These are phyloP conservation scores for Oncorhynchus nerka DNA, from an alignment of 2,113 vertebrate genomes.

Conservation along the genomic window DNA sequence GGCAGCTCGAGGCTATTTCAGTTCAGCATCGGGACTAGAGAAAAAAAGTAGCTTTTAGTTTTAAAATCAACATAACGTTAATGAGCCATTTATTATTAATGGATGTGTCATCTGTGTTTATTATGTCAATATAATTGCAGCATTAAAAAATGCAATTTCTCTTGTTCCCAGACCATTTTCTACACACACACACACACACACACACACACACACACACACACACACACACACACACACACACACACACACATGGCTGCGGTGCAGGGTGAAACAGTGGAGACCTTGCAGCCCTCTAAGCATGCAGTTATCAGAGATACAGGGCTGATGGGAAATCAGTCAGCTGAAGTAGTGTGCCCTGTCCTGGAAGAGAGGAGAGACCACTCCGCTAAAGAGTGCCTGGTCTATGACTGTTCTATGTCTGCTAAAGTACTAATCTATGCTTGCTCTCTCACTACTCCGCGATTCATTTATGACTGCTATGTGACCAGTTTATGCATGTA, in stretches of 20 bases:
- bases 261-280: constrained; percentile 62
- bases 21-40: constrained; percentile 41
- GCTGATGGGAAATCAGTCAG: constrained; percentile 75
- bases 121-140: constrained; percentile 54
- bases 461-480: neutral
- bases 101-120: constrained; percentile 36
- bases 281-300: constrained; percentile 62
- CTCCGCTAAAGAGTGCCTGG: constrained; percentile 10
- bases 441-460: neutral
- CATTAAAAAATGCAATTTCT: neutral
- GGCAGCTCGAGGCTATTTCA: constrained; percentile 21
- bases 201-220: no score
- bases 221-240: neutral
- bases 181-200: neutral
- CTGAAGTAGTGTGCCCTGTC: constrained; percentile 60
- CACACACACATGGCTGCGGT: neutral
- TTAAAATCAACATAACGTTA: constrained; percentile 61
- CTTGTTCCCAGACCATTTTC: constrained; percentile 5
- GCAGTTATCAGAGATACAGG: constrained; percentile 70
- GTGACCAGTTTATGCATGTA: no score
- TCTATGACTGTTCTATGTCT: neutral
- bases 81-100: constrained; percentile 62
- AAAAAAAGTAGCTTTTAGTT: constrained; percentile 59
- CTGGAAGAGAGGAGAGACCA: constrained; percentile 38
- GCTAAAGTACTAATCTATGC: neutral